Evolutionary conservation across 1,140 invertebrate species (phyloP).

Genomic region (Branchinecta lynchi): DNA sequence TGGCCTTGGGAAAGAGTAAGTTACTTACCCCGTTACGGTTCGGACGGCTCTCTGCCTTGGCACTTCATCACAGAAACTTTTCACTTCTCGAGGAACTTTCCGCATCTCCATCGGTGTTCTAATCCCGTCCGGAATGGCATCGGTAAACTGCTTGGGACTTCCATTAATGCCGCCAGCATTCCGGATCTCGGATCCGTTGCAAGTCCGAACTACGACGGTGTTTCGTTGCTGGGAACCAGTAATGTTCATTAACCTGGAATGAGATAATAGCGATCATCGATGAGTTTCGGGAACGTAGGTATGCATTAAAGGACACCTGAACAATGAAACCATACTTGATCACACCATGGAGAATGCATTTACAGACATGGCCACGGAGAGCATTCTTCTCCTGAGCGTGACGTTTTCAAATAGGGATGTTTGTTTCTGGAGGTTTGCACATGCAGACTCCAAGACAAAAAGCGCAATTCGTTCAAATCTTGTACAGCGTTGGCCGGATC

Average conservation of each 20-base stretch:
- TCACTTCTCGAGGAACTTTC: background rate
- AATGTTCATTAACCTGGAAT: background rate
- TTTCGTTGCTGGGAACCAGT: background rate
- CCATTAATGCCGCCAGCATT: slow-evolving; percentile 22
- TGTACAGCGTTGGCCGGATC: no score
- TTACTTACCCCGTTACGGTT: background rate
- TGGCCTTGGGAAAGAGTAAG: background rate
- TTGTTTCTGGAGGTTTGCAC: no score
- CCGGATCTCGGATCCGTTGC: slow-evolving; percentile 28
- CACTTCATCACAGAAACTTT: background rate
- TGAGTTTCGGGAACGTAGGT: no score
- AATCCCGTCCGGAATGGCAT: slow-evolving; percentile 19
- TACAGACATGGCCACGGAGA: no score
- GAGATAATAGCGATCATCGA: background rate
- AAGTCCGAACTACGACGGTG: slow-evolving; percentile 27
- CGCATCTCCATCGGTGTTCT: slow-evolving; percentile 21
- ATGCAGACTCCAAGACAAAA: no score
- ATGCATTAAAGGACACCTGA: no score
- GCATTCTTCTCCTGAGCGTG: no score
- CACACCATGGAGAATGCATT: no score
- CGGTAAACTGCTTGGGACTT: slow-evolving; percentile 20
- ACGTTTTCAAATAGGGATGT: no score
- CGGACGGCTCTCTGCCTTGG: background rate
- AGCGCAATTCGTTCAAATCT: no score
- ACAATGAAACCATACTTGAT: no score